Conservation (phyloP, 2,888 invertebrate genomes). For the Endotricha flammealis region DNA sequence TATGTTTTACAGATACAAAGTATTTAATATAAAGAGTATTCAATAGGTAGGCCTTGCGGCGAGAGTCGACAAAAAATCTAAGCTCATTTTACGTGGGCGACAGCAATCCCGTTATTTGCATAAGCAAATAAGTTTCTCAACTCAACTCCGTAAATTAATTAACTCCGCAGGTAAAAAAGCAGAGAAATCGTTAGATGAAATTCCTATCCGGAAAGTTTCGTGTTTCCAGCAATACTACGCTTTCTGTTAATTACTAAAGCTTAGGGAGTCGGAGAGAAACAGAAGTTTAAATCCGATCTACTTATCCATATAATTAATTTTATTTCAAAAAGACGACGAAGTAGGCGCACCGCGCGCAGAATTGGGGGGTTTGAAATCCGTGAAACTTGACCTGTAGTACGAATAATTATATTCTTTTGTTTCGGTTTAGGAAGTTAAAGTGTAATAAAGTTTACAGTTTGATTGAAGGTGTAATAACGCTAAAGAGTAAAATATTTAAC, state of each 20-base stretch:
- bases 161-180: conserved; percentile 60
- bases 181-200: conserved; percentile 43
- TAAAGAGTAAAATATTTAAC: conserved; percentile 29
- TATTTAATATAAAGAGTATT: too few species aligned
- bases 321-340: conserved; percentile 5
- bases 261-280: conserved; percentile 26
- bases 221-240: conserved; percentile 53
- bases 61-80: too few species aligned
- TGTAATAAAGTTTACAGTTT: conserved; percentile 20
- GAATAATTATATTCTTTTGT: too few species aligned
- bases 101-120: conserved; percentile 49
- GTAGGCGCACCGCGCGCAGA: conserved; percentile 1
- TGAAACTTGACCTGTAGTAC: too few species aligned
- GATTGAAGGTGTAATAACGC: conserved; percentile 30
- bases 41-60: too few species aligned
- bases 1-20: too few species aligned
- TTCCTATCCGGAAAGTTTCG: conserved; percentile 49
- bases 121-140: conserved; percentile 56
- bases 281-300: conserved; percentile 40
- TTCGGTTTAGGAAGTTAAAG: too few species aligned
- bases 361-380: too few species aligned
- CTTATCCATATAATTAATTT: conserved; percentile 23
- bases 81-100: conserved; percentile 18
- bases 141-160: conserved; percentile 62
- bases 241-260: conserved; percentile 56